Evolutionary conservation across 2,797 vertebrate species (phyloP).

Genomic region (Pogoniulus pusillus): DNA sequence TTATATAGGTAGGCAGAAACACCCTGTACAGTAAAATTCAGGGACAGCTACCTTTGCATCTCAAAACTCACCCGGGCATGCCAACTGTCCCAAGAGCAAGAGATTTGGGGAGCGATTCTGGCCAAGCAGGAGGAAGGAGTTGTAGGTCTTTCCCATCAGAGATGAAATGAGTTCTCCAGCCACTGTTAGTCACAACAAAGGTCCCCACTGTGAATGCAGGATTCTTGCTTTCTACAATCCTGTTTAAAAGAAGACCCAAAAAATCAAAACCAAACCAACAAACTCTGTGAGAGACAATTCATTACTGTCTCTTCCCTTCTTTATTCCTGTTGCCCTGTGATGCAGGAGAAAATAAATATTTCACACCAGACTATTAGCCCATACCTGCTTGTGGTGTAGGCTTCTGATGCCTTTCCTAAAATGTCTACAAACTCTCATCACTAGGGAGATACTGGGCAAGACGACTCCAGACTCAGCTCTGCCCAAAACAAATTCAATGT

Average conservation of each 20-base stretch:
- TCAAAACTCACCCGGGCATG: conserved; percentile 87
- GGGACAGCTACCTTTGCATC: not conserved
- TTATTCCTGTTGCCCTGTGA: not conserved
- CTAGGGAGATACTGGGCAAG: not conserved
- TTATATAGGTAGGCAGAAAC: not conserved
- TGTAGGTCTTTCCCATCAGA: conserved; percentile 77
- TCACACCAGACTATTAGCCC: not conserved
- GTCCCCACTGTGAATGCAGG: conserved; percentile 78
- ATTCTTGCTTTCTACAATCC: conserved; percentile 88
- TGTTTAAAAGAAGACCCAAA: conserved; percentile 25
- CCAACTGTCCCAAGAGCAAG: conserved; percentile 87
- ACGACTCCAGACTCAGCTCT: not conserved
- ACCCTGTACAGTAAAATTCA: not conserved
- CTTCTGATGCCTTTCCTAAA: not conserved
- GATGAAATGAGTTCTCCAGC: conserved; percentile 88
- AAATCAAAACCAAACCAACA: no score
- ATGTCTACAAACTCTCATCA: not conserved
- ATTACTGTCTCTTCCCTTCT: not conserved
- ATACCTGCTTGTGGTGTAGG: not conserved
- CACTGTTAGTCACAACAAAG: conserved; percentile 73
- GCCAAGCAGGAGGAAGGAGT: conserved; percentile 80
- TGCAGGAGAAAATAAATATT: not conserved
- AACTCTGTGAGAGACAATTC: not conserved
- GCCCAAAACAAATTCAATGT: not conserved
- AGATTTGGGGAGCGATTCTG: conserved; percentile 81